Evolutionary conservation across 2,797 vertebrate species (phyloP), one percentile per base, ranked within the genome.

Genomic region (Hozukius guyotensis): DNA sequence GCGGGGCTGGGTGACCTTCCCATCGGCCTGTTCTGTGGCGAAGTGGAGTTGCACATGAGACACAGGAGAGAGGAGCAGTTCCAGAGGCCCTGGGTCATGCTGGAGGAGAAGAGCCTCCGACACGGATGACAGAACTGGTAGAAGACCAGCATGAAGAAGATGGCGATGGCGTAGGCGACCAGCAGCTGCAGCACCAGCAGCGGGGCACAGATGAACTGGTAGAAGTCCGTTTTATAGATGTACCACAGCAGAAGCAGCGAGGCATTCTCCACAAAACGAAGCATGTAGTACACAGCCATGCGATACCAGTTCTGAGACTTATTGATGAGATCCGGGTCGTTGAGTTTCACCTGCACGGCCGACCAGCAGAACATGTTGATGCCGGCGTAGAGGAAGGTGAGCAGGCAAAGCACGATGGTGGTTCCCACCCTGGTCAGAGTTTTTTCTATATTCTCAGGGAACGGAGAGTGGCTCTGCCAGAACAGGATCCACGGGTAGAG

Each of bases 291-390:
- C n/a, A 96, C 95, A 0, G 97, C 95, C 89, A 98, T 94, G 75
- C 93, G 91, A 87, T 97, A 97, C 98, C 99, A 98, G 86, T 97
- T 98, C 78, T 98, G 97, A 32, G 97, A 97, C 86, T 98, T 99
- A 83, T 97, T 97, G 74, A 99, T 99, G 90, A 99, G 94, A 88
- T 99, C 98, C 0, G 97, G 97, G 93, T 97, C 97, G 2, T 91
- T 96, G 72, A 99, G 96, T 86, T 98, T 96, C 77, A 99, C 96
- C 87, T 99, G 98, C 63, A 97, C 97, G 0, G 97, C 99, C 0
- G 98, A 99, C 99, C 98, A 99, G 95, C 99, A 99, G 95, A 99
- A 99, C 96, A 99, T 97, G 88, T 99, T 99, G 93, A 99, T 98
- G 75, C 98, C 98, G 0, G 98, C 97, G 6, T 99, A 99, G 20